Evolutionary conservation across 2,797 vertebrate species (phyloP), one percentile per base, ranked within the genome.

Genomic region (Hyperoplus lanceolatus): DNA sequence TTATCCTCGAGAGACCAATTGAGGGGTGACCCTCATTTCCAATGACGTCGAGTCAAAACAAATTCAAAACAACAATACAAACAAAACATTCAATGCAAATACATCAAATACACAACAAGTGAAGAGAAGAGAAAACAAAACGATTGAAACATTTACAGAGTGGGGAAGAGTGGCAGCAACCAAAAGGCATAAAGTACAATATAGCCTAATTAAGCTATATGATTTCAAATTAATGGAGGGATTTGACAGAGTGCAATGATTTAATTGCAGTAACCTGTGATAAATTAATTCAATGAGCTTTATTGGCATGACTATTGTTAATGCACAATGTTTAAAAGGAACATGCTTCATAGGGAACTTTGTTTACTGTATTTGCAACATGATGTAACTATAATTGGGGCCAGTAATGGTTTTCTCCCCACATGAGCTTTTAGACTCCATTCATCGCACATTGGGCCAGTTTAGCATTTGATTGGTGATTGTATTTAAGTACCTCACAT

Each of bases 401-500:
- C 21, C 42, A 51, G n/a, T 16, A 41, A 8, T 46, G 8, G 8
- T 11, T 62, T 53, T 56, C 14, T 63, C 59, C 21, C 21, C 4
- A 13, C 12, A 45, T 39, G 6, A 61, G 18, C 29, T 7, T 18
- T 48, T 42, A 64, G 18, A 69, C 63, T 73, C 41, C 7, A 70
- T 43, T 81, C 57, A 63, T 62, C 58, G 55, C 2, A 45, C 45
- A 46, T 14, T 53, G 16, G 61, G 12, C 18, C 46, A 60, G 14
- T 62, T 56, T 39, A 38, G 49, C 1, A 62, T 55, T 18, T 39
- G 15, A 75, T 6, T 56, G 18, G 5, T 73, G 42, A 39, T 7
- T 61, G 58, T 38, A 75, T 66, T 61, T 39, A 70, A 9, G 57
- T 73, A 16, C 46, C 41, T 29, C 49, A 50, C 38, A 56, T 76